Base-by-base conservation (phyloP, 2,888 invertebrate genomes). In the Gibbula magus region DNA sequence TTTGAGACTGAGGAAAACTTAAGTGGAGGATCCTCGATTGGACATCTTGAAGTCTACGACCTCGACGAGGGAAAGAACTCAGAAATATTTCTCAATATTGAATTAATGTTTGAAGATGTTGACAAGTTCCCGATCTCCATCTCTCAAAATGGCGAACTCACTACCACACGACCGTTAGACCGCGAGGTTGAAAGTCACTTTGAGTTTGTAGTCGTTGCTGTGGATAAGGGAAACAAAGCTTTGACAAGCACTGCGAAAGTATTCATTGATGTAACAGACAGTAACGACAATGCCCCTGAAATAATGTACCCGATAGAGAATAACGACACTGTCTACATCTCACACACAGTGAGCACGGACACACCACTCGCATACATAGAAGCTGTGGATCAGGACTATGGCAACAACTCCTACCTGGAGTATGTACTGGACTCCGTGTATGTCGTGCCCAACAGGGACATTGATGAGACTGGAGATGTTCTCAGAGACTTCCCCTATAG, bases 231-330 rank as follows among this genome's bases (percentile, higher is more conserved):
- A 0, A 84, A 81, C 53, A 85, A 87, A n/a, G 82, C 83, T 8
- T 54, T 85, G 29, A 84, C 86, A 22, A 83, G 86, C 22, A 81
- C 85, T 0, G 83, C 83, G 8, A 85, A 80, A 16, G 83, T 89
- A 16, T 76, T 82, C 32, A 83, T 89, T 10, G 84, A 81, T 18
- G 84, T 89, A 45, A 81, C 82, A 39, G 88, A 88, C 74, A 79
- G 67, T 25, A 89, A 89, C 80, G 89, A 89, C 75, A 87, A 89
- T 77, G 79, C 79, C 10, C 89, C 89, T 56, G 70, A 76, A 10
- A 87, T 89, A 78, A 78, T 85, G 13, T 84, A 81, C 73, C 86
- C 87, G 10, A 77, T 78, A 39, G 80, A 52, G 10, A 66, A 75
- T 20, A 86, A 87, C 82, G 82, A 83, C 45, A 84, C 84, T 13